Conservation (phyloP, 2,113 vertebrate species). For the Atractosteus spatula region DNA sequence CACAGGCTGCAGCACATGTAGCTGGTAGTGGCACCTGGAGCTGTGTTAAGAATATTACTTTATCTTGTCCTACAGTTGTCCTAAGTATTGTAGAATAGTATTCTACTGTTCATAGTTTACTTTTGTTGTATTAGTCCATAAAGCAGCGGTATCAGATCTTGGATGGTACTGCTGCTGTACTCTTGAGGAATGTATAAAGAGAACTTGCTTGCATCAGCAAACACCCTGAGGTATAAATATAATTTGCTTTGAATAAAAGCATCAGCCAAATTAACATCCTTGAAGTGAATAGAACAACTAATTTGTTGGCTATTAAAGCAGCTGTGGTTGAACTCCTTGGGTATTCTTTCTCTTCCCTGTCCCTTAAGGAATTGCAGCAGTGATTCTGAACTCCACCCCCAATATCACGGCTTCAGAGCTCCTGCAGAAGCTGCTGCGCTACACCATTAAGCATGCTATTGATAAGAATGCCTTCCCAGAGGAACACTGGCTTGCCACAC, state of each 20-base stretch:
- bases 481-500: constrained; percentile 66
- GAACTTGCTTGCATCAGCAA: no score
- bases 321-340: background rate
- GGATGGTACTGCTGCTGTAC: background rate
- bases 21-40: constrained; percentile 59
- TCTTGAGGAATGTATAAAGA: background rate
- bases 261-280: no score
- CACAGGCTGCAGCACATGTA: constrained; percentile 81
- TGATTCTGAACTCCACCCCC: constrained; percentile 66
- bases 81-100: no score
- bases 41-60: background rate
- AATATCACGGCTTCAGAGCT: constrained; percentile 61
- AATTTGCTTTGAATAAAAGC: no score
- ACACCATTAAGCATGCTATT: constrained; percentile 62
- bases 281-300: no score
- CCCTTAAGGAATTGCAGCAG: constrained; percentile 67
- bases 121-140: no score
- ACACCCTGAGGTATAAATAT: no score
- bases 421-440: constrained; percentile 69
- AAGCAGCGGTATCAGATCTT: no score
- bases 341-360: background rate
- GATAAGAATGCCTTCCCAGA: constrained; percentile 63
- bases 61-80: no score
- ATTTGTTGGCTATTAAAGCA: no score
- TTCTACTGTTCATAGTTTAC: no score